Base-by-base conservation (phyloP, 2,888 invertebrate species). In the Megalurothrips usitatus region DNA sequence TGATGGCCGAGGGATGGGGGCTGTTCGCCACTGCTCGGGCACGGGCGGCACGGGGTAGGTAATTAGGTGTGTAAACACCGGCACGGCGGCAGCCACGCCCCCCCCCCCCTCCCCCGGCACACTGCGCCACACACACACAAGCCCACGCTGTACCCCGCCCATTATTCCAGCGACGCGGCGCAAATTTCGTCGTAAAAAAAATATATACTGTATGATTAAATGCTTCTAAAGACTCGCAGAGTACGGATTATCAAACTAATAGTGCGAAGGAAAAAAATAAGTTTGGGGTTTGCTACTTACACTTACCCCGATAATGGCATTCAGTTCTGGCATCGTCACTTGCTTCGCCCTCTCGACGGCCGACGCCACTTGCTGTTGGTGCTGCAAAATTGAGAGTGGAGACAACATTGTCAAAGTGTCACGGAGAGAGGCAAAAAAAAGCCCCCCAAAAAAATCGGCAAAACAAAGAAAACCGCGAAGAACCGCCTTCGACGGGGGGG, bases 281-380 rank as follows among this genome's bases (percentile, higher is more conserved):
- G n/a, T n/a, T n/a, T n/a, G 1, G 12, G 19, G 43, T 75, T n/a
- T 23, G 26, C 80, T 47, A 49, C 48, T 28, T 48, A 48, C 47
- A 84, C 94, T 93, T 90, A 96, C 96, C 92, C 96, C 96, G 87
- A 96, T 96, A 86, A 97, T 96, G 85, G 96, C 94, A 88, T 96
- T 96, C 84, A 97, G 91, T 89, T 97, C 97, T 83, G 95, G 94
- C 95, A 96, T 96, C 86, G 95, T 96, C 87, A 98, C 95, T 90
- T 97, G 96, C 89, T 97, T 97, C 85, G 97, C 97, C 86, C 97
- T 89, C 88, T 98, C 97, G 83, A 97, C 95, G 12, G 97, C 96
- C 83, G 94, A 93, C 79, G 95, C 95, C 84, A 97, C 97, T 89
- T 96, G 96, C 89, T 96, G 95, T 88, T 97, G 97, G 87, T 94